Base-by-base conservation (phyloP, 2,797 vertebrate species). In the Onychomys arenicola region DNA sequence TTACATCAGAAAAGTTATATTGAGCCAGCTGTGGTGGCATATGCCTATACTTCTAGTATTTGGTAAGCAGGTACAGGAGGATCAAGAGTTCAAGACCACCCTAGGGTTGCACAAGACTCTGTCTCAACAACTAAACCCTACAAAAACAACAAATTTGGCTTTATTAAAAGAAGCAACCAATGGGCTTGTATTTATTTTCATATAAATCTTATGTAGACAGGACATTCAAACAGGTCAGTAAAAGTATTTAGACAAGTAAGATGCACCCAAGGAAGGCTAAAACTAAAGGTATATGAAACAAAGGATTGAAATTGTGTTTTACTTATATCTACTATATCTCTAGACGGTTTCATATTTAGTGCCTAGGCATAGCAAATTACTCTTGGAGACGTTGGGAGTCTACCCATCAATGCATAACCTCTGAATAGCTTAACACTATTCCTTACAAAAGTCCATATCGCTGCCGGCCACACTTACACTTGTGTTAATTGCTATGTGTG, bases 401-500 rank as follows among this genome's bases (percentile, higher is more conserved):
- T 88, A 91, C 93, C 32, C 8, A 43, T 88, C 88, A 81, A 63
- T 91, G 76, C 46, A 43, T 89, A 82, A 25, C 78, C 57, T 91
- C 5, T 83, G 61, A 84, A 34, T 81, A 90, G 32, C 69, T 92
- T 89, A 34, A 59, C 49, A 49, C 77, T 88, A 75, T 69, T 93
- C 57, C 21, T 32, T 91, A 83, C 46, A 94, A 57, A 69, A 46
- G 78, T 69, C 25, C 55, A 6, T 52, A 59, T 83, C n/a, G 16
- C 57, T 95, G 81, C 91, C 65, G 37, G 52, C 92, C 59, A 73
- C 13, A 76, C 76, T 95, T 92, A 87, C 73, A 25, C 85, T 55
- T 96, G 43, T 92, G 93, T 96, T 63, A n/a, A n/a, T 95, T 85
- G 55, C 73, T 93, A 32, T 0, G 6, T 94, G 89, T 93, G 69